These are phyloP conservation scores for Pseudotriccus pelzelni DNA, from an alignment of 2,797 vertebrate genomes.

Conservation along the genomic window DNA sequence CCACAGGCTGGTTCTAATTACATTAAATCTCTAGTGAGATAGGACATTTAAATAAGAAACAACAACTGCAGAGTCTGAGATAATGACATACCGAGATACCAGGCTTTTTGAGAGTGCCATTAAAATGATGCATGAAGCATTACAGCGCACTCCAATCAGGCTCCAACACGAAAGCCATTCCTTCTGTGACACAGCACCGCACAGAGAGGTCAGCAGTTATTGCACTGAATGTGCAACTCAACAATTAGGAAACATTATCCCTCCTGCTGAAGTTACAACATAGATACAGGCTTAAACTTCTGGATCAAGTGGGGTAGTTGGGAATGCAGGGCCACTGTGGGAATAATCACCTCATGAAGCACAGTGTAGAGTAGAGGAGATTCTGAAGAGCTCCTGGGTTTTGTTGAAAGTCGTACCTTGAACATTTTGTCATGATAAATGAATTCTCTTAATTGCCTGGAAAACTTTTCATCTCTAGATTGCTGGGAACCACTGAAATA, in stretches of 20 bases:
- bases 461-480: background rate
- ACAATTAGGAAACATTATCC: background rate
- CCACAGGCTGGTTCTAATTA: slow-evolving; percentile 62
- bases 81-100: slow-evolving; percentile 30
- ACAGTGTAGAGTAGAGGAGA: background rate
- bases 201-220: background rate
- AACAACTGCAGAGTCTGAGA: slow-evolving; percentile 45
- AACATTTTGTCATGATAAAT: background rate
- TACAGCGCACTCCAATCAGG: background rate
- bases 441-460: background rate
- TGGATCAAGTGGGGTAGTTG: background rate
- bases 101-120: background rate
- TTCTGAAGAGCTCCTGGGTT: background rate
- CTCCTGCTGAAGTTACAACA: background rate
- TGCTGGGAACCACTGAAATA: background rate
- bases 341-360: background rate
- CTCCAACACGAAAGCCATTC: background rate
- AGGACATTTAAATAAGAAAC: slow-evolving; percentile 60
- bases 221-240: background rate
- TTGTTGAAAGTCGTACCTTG: background rate
- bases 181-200: background rate
- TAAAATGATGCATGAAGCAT: slow-evolving; percentile 35
- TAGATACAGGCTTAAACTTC: background rate
- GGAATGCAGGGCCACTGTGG: background rate
- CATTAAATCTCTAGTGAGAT: slow-evolving; percentile 56